These are phyloP conservation scores for Nemopilema nomurai DNA, from an alignment of 30 jellyfish, hydroid and myxozoan genomes.

Conservation along the genomic window DNA sequence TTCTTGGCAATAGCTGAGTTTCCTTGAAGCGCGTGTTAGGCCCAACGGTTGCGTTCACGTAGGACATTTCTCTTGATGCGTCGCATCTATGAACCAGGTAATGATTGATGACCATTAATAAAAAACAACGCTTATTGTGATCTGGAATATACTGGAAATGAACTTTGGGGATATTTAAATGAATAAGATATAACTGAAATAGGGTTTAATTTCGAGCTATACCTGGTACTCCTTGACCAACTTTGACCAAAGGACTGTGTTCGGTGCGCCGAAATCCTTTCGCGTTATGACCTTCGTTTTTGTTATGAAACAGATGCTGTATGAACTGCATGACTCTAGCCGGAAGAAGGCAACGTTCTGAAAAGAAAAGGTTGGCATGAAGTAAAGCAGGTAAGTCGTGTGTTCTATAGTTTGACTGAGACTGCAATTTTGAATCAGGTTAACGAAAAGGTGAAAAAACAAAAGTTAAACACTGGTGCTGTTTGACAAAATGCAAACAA, in stretches of 20 bases:
- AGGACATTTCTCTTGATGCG: too few relatives aligned
- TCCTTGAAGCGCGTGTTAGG: too few relatives aligned
- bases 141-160: neutral
- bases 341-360: constrained; percentile 75
- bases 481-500: too few relatives aligned
- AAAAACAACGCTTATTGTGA: too few relatives aligned
- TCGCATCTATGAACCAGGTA: too few relatives aligned
- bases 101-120: too few relatives aligned
- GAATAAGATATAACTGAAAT: neutral
- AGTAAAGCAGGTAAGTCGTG: neutral
- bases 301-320: constrained; percentile 65
- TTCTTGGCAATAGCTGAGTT: too few relatives aligned
- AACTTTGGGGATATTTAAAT: neutral
- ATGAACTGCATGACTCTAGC: constrained; percentile 67
- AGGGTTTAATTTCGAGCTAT: constrained; percentile 1
- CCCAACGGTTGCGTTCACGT: too few relatives aligned
- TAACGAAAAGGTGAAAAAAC: too few relatives aligned
- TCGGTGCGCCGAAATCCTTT: constrained; percentile 67
- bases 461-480: too few relatives aligned
- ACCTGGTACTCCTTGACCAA: constrained; percentile 64
- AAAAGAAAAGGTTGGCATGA: neutral
- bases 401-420: neutral
- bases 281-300: constrained; percentile 48
- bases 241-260: constrained; percentile 67
- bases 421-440: too few relatives aligned